A percentile compares a stretch with the other conserved stretches of the same genome.
Conservation (phyloP, 1,140 invertebrate genomes). For the Drosophila asahinai region DNA sequence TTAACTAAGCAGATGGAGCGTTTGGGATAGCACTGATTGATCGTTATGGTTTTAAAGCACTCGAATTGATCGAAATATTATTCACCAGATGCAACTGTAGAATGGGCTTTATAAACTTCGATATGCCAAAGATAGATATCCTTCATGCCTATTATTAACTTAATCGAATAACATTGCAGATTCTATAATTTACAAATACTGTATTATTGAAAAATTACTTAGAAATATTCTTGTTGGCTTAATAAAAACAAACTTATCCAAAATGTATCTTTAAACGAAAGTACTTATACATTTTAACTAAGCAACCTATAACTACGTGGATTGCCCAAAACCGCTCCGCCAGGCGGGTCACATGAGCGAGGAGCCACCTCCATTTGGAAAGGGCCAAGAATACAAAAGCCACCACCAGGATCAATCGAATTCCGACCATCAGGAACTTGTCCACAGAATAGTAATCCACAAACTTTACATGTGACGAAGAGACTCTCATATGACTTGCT, state of each 20-base stretch:
- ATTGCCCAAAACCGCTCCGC: background rate
- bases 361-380: constrained; percentile 13
- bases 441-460: constrained; percentile 87
- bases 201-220: background rate
- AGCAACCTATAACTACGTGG: background rate
- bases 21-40: background rate
- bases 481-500: constrained; percentile 85
- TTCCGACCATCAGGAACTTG: constrained; percentile 45
- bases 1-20: too few species aligned
- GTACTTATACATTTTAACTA: background rate
- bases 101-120: too few species aligned
- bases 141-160: too few species aligned
- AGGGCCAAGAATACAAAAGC: constrained; percentile 19
- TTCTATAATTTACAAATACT: too few species aligned
- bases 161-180: too few species aligned
- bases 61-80: too few species aligned
- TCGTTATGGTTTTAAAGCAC: background rate
- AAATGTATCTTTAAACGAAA: background rate
- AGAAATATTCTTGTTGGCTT: too few species aligned
- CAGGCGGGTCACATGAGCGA: background rate
- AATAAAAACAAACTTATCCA: background rate
- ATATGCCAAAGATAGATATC: too few species aligned
- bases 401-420: constrained; percentile 30
- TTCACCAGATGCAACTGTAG: too few species aligned
- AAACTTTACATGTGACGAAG: constrained; percentile 85